phyloP scores from a whole-genome alignment of 2,888 invertebrate genomes.

The Dinocampus coccinellae region DNA sequence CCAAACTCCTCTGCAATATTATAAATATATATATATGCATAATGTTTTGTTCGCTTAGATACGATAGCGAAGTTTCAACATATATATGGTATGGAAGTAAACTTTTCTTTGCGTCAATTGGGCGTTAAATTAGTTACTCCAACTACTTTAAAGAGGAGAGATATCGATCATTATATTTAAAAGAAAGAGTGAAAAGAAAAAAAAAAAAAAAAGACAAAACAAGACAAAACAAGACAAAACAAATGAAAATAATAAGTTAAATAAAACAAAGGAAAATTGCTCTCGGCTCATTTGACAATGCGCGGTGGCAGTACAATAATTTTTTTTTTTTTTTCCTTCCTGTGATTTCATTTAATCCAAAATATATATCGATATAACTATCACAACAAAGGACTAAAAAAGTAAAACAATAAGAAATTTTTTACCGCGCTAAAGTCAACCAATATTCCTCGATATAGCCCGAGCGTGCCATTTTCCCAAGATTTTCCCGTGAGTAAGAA shows the following conservation, averaged over 20 bases:
- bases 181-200: not conserved
- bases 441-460: not conserved
- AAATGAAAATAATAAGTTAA: too few species aligned
- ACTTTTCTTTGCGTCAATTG: slow-evolving; percentile 51
- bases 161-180: slow-evolving; percentile 47
- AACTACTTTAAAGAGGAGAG: slow-evolving; percentile 38
- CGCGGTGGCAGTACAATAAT: slow-evolving; percentile 1
- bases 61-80: not conserved
- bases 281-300: slow-evolving; percentile 41
- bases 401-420: not conserved
- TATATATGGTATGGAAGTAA: slow-evolving; percentile 23
- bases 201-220: not conserved
- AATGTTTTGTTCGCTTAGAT: too few species aligned
- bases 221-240: too few species aligned
- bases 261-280: slow-evolving; percentile 19
- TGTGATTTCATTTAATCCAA: not conserved
- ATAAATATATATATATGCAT: slow-evolving; percentile 9
- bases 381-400: not conserved
- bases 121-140: slow-evolving; percentile 50
- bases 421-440: not conserved
- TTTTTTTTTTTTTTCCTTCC: not conserved
- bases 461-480: slow-evolving; percentile 10
- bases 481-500: slow-evolving; percentile 4
- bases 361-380: not conserved
- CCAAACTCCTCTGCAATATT: slow-evolving; percentile 52